Evolutionary conservation across 2,888 invertebrate genomes (phyloP).

Genomic region (Pogonocherus hispidulus): DNA sequence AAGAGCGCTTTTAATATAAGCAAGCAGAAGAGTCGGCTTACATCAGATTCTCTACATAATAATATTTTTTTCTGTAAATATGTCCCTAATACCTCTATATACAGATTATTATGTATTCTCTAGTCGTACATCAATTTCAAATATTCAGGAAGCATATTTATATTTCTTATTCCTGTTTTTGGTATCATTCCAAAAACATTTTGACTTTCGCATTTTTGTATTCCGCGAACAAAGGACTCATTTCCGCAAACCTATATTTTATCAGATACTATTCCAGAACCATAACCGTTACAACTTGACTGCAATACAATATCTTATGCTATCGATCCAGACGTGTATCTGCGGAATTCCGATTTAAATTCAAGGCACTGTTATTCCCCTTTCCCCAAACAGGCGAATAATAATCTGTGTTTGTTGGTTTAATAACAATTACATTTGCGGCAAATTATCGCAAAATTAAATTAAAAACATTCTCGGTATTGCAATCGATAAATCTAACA

Average conservation of each 20-base stretch:
- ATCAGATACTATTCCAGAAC: conserved; percentile 42
- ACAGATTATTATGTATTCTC: too few relatives aligned
- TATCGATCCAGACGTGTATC: conserved; percentile 43
- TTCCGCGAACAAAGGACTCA: conserved; percentile 12
- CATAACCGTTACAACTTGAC: conserved; percentile 51
- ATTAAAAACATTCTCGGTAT: conserved; percentile 3
- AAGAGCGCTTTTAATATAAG: too few relatives aligned
- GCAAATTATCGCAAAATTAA: conserved; percentile 28
- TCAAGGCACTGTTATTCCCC: conserved; percentile 31
- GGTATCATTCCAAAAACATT: background rate
- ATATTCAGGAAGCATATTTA: too few relatives aligned
- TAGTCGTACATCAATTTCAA: too few relatives aligned
- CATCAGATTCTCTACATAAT: too few relatives aligned
- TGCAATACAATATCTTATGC: conserved; percentile 51
- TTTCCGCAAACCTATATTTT: conserved; percentile 28
- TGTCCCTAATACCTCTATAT: too few relatives aligned
- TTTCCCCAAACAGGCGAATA: background rate
- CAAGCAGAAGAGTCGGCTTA: too few relatives aligned
- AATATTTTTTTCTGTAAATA: too few relatives aligned
- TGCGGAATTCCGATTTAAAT: conserved; percentile 32
- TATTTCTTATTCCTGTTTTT: background rate
- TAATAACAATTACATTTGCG: conserved; percentile 23
- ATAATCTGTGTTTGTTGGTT: conserved; percentile 7
- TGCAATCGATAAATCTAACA: conserved; percentile 3
- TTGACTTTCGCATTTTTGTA: background rate